phyloP scores from a whole-genome alignment of 2,888 invertebrate species.

The Lacanobia oleracea region DNA sequence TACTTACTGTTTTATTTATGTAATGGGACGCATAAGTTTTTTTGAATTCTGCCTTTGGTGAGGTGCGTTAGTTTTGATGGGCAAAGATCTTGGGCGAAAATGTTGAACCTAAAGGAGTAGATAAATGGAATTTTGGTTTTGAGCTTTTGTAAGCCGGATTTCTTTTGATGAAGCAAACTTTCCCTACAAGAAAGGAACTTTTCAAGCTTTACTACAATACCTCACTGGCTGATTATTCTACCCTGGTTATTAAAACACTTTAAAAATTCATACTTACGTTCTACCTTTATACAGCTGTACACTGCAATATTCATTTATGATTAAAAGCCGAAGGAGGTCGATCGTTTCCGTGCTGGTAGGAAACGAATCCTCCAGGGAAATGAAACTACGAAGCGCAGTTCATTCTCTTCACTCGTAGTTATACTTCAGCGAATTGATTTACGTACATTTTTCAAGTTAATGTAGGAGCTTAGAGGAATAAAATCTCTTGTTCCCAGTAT shows the following conservation, averaged over 20 bases:
- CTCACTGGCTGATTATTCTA: background rate
- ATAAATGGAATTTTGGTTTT: constrained; percentile 40
- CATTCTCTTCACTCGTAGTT: constrained; percentile 68
- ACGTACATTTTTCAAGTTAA: constrained; percentile 56
- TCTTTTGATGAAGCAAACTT: background rate
- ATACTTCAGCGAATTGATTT: constrained; percentile 73
- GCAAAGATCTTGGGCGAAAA: constrained; percentile 26
- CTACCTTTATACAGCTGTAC: constrained; percentile 54
- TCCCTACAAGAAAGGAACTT: too few species aligned
- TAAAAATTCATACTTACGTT: constrained; percentile 11
- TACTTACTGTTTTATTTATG: constrained; percentile 67
- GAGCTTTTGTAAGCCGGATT: background rate
- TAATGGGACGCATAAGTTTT: constrained; percentile 58
- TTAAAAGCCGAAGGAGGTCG: constrained; percentile 77
- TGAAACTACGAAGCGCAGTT: constrained; percentile 69
- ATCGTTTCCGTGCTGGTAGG: constrained; percentile 78
- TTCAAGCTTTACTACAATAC: background rate
- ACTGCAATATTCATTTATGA: constrained; percentile 80
- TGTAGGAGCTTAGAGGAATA: background rate
- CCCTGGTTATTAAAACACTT: background rate
- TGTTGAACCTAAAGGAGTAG: constrained; percentile 13
- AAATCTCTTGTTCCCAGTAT: constrained; percentile 1
- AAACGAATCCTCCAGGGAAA: constrained; percentile 81
- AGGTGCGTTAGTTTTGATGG: constrained; percentile 54
- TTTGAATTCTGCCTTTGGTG: constrained; percentile 43